Evolutionary conservation across 2,797 vertebrate species (phyloP), one percentile per base, ranked within the genome.

Genomic region (Trematomus bernacchii): DNA sequence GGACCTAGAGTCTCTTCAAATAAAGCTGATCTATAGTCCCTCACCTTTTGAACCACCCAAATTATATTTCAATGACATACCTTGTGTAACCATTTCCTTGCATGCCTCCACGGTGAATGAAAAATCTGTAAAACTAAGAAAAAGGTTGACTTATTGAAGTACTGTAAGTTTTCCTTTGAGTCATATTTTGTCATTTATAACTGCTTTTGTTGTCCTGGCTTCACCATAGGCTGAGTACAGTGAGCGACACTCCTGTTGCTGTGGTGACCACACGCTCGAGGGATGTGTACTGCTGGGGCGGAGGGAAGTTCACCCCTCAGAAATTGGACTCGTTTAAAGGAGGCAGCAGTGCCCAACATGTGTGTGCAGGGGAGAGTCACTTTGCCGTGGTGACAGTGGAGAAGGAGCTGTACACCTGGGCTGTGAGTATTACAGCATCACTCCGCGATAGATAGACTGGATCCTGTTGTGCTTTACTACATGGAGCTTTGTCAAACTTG

Each of bases 351-450:
- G 97, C 97, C 3, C 97, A 98, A 69, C 97, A 99, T 51, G 98
- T 99, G 91, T 99, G 97, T 79, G 97, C 98, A 16, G 97, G 98
- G 72, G 98, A 98, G 90, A 98, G 96, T n/a, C 98, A 99, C 92
- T 99, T 99, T 87, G 98, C 98, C 3, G 97, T 99, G 90, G 98
- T 99, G 83, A 98, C 98, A 0, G 98, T 99, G 89, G 98, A 99
- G 89, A 99, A 99, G 90, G 98, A 99, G 86, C 96, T 99, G 23
- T 99, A 99, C 85, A 99, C 98, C 1, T 99, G 98, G 98, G 98
- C 99, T 91, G 98, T 99, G 93, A 98, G 98, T 96, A 84, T 60
- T 15, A 6, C 21, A 9, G 16, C 19, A 4, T 54, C 47, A 5
- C 43, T 58, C 2, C 14, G 6, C 23, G n/a, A 52, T 40, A 71